A percentile compares a stretch with the other conserved stretches of the same genome.
Conservation (phyloP, 1,140 invertebrate species). For the Leptoteleia sp. region DNA sequence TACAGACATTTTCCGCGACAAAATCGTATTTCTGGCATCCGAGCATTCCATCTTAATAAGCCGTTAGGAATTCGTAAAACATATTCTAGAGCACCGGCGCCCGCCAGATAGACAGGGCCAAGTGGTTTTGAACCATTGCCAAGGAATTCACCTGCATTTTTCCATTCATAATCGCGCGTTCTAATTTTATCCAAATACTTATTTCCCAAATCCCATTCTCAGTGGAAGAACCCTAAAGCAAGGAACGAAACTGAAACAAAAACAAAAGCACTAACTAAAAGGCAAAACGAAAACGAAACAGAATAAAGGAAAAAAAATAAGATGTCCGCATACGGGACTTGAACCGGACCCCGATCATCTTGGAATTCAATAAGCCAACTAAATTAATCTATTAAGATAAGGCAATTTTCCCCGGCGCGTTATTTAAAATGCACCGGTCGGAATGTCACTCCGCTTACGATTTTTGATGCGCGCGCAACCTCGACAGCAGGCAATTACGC, state of each 20-base stretch:
- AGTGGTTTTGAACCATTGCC: conserved; percentile 67
- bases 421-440: conserved; percentile 18
- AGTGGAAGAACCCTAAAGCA: neutral
- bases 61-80: conserved; percentile 46
- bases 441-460: conserved; percentile 18
- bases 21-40: conserved; percentile 1
- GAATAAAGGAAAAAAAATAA: neutral
- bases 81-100: conserved; percentile 67
- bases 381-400: conserved; percentile 23
- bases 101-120: conserved; percentile 68
- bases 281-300: neutral
- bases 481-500: conserved; percentile 37
- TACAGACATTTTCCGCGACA: neutral
- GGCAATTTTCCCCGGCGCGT: conserved; percentile 5
- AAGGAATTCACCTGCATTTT: conserved; percentile 77
- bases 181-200: conserved; percentile 69
- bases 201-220: conserved; percentile 57
- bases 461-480: conserved; percentile 5
- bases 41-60: conserved; percentile 52
- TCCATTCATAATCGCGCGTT: conserved; percentile 77
- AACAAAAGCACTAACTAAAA: neutral
- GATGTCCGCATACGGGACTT: neutral
- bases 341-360: neutral
- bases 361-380: neutral
- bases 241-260: neutral